Base-by-base conservation (phyloP, 2,888 invertebrate species). In the Mimachlamys varia region DNA sequence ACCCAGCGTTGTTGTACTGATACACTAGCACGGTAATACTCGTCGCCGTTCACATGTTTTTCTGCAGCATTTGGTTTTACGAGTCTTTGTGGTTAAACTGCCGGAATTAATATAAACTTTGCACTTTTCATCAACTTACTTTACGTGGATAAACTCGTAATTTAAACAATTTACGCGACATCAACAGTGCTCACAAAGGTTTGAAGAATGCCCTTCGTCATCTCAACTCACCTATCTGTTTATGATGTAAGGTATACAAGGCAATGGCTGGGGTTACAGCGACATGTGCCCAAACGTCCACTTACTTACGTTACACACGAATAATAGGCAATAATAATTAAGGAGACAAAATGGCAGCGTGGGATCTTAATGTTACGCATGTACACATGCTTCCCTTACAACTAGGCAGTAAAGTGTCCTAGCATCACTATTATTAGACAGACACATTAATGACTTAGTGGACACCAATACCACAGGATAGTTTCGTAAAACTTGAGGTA, bases 81-180 rank as follows among this genome's bases (percentile, higher is more conserved):
- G 76, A 76, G 22, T 76, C 33, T 12, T 19, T 76, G 76, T 76
- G 76, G 27, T 76, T 76, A 76, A 76, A 27, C 76, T 76, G 33
- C 76, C 33, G 76, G 76, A 76, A 76, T 76, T 76, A 76, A 76
- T 76, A 76, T 76, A 76, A 76, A 76, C 76, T 76, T 76, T 76
- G 76, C 33, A 76, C 76, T 76, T 76, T 76, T 76, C 76, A 76
- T 33, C 76, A 76, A 76, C 76, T 76, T 76, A 33, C 10, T 33
- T 13, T 76, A 76, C 76, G 76, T 76, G 76, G 13, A 33, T 76
- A 76, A 76, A 76, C 76, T 76, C 76, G 33, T 76, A 76, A 76
- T 76, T 76, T 33, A 33, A 76, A 76, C 76, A 76, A 76, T 76
- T 76, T 76, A 76, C 76, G 76, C 33, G 27, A 76, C 33, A 76